Conservation (phyloP, 1,140 invertebrate genomes). For the Anoplophora glabripennis region DNA sequence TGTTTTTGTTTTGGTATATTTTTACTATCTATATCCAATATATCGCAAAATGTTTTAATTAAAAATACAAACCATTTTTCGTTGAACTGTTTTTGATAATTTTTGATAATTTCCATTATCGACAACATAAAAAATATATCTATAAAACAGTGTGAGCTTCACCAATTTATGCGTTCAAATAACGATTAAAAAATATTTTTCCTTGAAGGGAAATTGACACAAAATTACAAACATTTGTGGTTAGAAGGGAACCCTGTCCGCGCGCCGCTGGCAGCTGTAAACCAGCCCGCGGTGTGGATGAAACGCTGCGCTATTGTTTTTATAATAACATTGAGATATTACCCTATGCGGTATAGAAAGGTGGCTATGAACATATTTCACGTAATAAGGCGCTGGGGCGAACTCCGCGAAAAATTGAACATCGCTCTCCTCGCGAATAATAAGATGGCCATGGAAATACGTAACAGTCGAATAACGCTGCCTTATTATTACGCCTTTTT, state of each 20-base stretch:
- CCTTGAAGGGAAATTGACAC: too few relatives aligned
- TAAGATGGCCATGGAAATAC: conserved; percentile 32
- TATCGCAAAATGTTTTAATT: too few relatives aligned
- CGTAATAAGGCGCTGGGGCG: conserved; percentile 37
- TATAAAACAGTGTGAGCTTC: not conserved
- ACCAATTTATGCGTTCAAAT: not conserved
- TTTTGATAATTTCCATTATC: too few relatives aligned
- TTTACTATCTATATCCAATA: too few relatives aligned
- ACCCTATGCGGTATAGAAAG: conserved; percentile 42
- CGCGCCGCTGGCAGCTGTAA: conserved; percentile 16
- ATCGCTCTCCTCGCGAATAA: conserved; percentile 32
- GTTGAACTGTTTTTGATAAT: too few relatives aligned
- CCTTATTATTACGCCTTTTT: conserved; percentile 23
- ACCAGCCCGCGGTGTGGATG: conserved; percentile 21
- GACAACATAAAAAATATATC: too few relatives aligned
- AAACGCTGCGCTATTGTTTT: conserved; percentile 37
- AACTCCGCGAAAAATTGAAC: conserved; percentile 35
- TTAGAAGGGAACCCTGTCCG: not conserved
- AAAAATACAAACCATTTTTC: too few relatives aligned
- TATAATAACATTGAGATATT: conserved; percentile 44
- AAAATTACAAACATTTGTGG: too few relatives aligned
- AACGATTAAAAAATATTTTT: not conserved
- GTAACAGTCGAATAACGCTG: conserved; percentile 25
- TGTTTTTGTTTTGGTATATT: too few relatives aligned
- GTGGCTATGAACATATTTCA: conserved; percentile 43